Evolutionary conservation across 2,888 invertebrate species (phyloP), one percentile per base, ranked within the genome.

Genomic region (Morpho achilles): DNA sequence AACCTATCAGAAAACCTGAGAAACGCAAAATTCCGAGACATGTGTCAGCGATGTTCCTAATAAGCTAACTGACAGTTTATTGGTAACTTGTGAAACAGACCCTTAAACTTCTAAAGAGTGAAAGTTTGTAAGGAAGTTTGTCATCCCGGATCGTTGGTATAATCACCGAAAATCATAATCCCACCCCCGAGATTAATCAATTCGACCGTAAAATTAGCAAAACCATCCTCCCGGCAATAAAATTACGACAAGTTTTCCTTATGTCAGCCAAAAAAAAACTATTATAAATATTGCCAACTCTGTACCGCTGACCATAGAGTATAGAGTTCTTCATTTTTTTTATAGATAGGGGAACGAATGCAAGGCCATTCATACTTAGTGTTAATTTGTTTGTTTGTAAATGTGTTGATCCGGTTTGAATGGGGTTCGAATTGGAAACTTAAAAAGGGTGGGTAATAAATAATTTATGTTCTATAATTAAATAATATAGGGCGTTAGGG

Each of bases 161-260:
- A 32, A 32, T 32, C 32, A 32, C 32, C 32, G 32, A 58, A 58
- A 54, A 50, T 45, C 45, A 45, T 52, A 54, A 51, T 51, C 51
- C 42, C 10, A 45, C 54, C 52, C 63, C 60, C 45, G 7, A 47
- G 57, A 55, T 58, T 55, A 64, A 64, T 56, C 60, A 55, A 59
- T 52, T 63, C 54, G 56, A 45, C 54, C 62, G 60, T 62, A 60
- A 64, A 65, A 65, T 65, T 59, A 63, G 54, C 51, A 32, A 60
- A 57, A 60, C 64, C 65, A 55, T 58, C 62, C 63, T 1, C 64
- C 53, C 51, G 45, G 52, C 60, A 61, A 66, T 66, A 66, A 67
- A 63, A 63, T 62, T 62, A 66, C 59, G 58, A 63, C 65, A 63
- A 59, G 52, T 59, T 53, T 54, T 62, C 53, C 59, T 45, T 61